Percentiles rank a stretch among this genome's conserved stretches.
Conservation (phyloP, 2,888 invertebrate species). For the Lathronympha strigana region DNA sequence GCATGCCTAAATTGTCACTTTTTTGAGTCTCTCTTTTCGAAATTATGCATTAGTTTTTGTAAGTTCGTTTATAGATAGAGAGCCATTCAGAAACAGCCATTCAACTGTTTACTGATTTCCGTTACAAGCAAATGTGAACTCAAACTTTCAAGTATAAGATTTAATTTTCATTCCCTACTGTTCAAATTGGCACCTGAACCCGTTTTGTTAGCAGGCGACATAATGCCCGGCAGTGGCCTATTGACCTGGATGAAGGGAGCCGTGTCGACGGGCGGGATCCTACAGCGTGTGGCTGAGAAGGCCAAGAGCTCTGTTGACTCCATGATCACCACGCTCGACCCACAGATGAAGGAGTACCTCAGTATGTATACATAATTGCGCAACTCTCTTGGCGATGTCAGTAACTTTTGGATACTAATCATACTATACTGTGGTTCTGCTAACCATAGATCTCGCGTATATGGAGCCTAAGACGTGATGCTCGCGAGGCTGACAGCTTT, state of each 20-base stretch:
- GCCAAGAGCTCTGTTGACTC: constrained; percentile 92
- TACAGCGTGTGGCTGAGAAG: constrained; percentile 89
- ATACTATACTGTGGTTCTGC: too few species aligned
- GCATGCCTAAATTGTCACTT: too few species aligned
- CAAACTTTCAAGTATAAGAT: background rate
- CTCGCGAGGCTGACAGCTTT: too few species aligned
- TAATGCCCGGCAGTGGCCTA: constrained; percentile 84
- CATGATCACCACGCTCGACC: constrained; percentile 94
- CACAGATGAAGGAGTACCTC: constrained; percentile 94
- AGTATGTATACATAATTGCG: constrained; percentile 83
- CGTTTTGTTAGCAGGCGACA: constrained; percentile 63
- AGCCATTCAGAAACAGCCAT: too few species aligned
- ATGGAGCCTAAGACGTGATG: too few species aligned
- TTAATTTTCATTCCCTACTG: background rate
- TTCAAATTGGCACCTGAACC: background rate
- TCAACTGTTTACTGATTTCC: background rate
- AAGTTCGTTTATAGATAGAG: too few species aligned
- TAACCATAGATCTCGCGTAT: too few species aligned
- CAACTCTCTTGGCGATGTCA: too few species aligned
- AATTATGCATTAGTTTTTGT: too few species aligned
- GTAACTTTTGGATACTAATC: too few species aligned
- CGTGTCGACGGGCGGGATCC: constrained; percentile 85
- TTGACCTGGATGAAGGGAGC: constrained; percentile 89
- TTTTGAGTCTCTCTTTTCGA: too few species aligned
- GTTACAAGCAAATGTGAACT: background rate